phyloP scores from a whole-genome alignment of 1,140 invertebrate species.

The Ceratosolen fusciceps region DNA sequence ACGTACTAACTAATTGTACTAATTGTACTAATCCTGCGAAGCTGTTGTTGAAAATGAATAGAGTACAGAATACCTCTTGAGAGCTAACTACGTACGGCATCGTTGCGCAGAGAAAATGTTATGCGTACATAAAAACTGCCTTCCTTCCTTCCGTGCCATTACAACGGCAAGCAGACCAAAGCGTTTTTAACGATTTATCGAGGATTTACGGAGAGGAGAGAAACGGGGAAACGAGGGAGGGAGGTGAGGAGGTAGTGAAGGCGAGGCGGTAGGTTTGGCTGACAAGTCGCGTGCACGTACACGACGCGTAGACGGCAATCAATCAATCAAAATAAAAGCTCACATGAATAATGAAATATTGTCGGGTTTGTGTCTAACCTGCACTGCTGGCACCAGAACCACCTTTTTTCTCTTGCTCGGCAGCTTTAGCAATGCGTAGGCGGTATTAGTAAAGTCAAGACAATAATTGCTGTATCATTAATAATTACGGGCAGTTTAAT shows the following conservation, averaged over 20 bases:
- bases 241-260: not conserved
- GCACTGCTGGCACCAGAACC: slow-evolving; percentile 58
- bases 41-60: too few relatives aligned
- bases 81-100: too few relatives aligned
- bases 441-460: slow-evolving; percentile 29
- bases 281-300: not conserved
- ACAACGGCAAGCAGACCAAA: slow-evolving; percentile 20
- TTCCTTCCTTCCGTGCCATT: too few relatives aligned
- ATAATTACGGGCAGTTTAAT: not conserved
- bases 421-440: slow-evolving; percentile 25
- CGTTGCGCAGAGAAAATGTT: too few relatives aligned
- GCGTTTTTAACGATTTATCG: not conserved
- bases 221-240: not conserved
- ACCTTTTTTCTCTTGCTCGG: slow-evolving; percentile 56
- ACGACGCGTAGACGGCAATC: not conserved
- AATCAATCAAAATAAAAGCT: slow-evolving; percentile 31
- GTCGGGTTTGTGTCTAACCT: slow-evolving; percentile 56
- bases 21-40: too few relatives aligned
- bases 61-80: too few relatives aligned
- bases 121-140: too few relatives aligned
- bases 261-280: not conserved
- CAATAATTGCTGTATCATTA: not conserved
- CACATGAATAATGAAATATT: slow-evolving; percentile 32
- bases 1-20: too few relatives aligned
- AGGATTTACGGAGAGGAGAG: too few relatives aligned